Base-by-base conservation (phyloP, 2,888 invertebrate genomes). In the Bellardia pandia region DNA sequence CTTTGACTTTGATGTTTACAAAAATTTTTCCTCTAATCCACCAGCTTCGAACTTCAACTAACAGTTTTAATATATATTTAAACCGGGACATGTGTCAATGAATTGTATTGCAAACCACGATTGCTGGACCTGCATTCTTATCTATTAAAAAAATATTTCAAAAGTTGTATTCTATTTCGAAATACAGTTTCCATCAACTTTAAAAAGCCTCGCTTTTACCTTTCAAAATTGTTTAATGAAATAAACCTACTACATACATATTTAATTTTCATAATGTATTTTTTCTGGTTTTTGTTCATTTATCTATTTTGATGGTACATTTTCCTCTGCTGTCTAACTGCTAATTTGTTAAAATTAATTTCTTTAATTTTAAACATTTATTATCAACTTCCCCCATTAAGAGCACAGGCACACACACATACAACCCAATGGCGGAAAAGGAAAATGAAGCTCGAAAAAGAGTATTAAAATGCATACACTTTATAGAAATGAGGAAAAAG, bases 301-400 rank as follows among this genome's bases (percentile, higher is more conserved):
- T 53, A 68, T 60, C 14, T 51, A 40, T 40, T 45, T 75, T 75
- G 37, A 6, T 42, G 11, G 14, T 14, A 40, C 45, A 48, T 23
- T 60, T 51, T 64, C 30, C 45, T 53, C 8, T 51, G n/a, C 51
- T 75, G 56, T 71, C 62, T 23, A 64, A 69, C 62, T 56, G 56
- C 58, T 85, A 85, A 85, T 85, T 85, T 85, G 79, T 69, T 60
- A 85, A 75, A 79, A 85, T 77, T 79, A 79, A 79, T 75, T 79
- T 79, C 53, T 62, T 85, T 69, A 62, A 79, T 79, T 79, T 83
- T 53, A 75, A 69, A 79, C 68, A 79, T 75, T 79, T 75, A 85
- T 79, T 74, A 75, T 75, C 53, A 68, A 71, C 83, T 82, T 83
- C 64, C 23, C 56, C 81, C 66, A 74, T 58, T 74, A 81, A 60